A percentile compares a stretch with the other conserved stretches of the same genome.
Evolutionary conservation across 2,113 vertebrate species (phyloP).

Genomic region (Rhinogobius similis): DNA sequence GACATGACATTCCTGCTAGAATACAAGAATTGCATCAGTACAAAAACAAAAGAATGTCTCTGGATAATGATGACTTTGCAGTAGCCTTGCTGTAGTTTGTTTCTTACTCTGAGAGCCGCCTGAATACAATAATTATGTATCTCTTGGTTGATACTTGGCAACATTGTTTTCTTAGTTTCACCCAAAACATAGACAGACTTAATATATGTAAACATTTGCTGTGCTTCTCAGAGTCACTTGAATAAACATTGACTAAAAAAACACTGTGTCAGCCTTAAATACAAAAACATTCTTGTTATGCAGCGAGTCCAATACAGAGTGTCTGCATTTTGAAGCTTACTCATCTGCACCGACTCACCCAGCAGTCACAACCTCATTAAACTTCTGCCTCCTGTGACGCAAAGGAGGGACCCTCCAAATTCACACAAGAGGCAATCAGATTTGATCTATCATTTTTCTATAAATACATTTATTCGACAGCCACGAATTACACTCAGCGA

Average conservation of each 20-base stretch:
- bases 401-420: slow-evolving; percentile 52
- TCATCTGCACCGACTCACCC: slow-evolving; percentile 38
- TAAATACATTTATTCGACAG: slow-evolving; percentile 56
- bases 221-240: not conserved
- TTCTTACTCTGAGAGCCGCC: not conserved
- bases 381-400: slow-evolving; percentile 49
- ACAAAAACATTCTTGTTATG: slow-evolving; percentile 14
- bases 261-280: slow-evolving; percentile 12
- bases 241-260: not conserved
- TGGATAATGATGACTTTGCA: not conserved
- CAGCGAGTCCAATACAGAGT: slow-evolving; percentile 19
- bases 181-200: not conserved
- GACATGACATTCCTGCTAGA: no score
- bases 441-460: slow-evolving; percentile 63
- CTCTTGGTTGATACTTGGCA: not conserved
- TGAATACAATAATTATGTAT: not conserved
- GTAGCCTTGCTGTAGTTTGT: not conserved
- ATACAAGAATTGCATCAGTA: not conserved
- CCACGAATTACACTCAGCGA: slow-evolving; percentile 51
- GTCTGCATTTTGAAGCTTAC: slow-evolving; percentile 41
- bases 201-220: not conserved
- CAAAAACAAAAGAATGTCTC: not conserved
- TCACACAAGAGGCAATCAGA: slow-evolving; percentile 58
- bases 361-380: slow-evolving; percentile 65
- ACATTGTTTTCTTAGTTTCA: slow-evolving; percentile 2